phyloP scores from a whole-genome alignment of 1,140 invertebrate genomes.

The Macrosteles quadrilineatus region DNA sequence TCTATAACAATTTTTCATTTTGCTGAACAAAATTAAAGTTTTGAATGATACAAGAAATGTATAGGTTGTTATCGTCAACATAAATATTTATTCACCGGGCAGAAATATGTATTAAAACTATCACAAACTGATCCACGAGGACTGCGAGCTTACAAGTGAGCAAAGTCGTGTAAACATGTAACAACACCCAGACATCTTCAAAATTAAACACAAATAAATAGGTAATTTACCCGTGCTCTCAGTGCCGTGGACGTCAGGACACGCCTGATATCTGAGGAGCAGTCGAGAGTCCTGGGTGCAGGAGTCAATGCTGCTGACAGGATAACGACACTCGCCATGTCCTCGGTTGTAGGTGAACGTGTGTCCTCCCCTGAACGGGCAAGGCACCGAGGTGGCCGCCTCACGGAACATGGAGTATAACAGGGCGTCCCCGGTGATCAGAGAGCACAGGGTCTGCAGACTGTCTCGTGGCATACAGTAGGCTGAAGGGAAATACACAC shows the following conservation, averaged over 20 bases:
- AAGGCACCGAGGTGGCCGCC: constrained; percentile 63
- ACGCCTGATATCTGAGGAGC: constrained; percentile 65
- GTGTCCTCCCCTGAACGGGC: constrained; percentile 74
- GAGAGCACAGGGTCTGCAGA: constrained; percentile 61
- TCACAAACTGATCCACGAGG: no score
- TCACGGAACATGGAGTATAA: constrained; percentile 75
- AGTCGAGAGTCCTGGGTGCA: constrained; percentile 64
- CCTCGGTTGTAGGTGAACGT: constrained; percentile 78
- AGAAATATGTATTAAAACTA: no score
- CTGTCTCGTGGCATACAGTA: constrained; percentile 57
- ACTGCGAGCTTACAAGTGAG: no score
- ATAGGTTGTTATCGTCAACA: no score
- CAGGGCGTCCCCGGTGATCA: constrained; percentile 69
- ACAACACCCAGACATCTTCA: no score
- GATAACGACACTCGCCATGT: constrained; percentile 74
- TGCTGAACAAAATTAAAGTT: no score
- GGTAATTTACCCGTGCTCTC: constrained; percentile 79
- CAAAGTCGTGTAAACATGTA: no score
- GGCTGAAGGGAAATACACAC: constrained; percentile 58
- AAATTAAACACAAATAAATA: no score
- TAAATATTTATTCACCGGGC: no score
- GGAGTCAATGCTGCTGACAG: constrained; percentile 61
- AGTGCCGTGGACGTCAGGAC: constrained; percentile 60
- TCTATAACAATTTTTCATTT: no score
- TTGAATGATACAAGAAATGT: no score